Evolutionary conservation across 2,888 invertebrate genomes (phyloP).

Genomic region (Meteorus colon): DNA sequence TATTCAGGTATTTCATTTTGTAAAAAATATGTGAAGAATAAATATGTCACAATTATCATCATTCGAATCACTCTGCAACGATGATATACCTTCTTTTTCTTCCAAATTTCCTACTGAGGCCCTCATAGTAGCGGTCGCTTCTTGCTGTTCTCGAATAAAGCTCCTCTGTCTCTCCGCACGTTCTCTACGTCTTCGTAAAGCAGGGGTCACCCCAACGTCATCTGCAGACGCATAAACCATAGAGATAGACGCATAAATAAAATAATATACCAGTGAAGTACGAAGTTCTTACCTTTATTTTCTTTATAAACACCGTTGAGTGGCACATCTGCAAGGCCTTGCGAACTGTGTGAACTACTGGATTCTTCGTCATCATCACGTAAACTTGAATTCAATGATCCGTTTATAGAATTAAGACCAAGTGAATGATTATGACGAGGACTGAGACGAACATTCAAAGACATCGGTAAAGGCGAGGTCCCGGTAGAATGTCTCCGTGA

Average conservation of each 20-base stretch:
- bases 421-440: slow-evolving; percentile 68
- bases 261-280: no score
- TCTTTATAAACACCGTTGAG: slow-evolving; percentile 77
- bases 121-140: slow-evolving; percentile 76
- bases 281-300: slow-evolving; percentile 73
- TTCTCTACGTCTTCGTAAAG: slow-evolving; percentile 85
- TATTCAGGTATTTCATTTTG: not conserved
- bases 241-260: not conserved
- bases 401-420: slow-evolving; percentile 66
- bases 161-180: slow-evolving; percentile 89
- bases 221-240: slow-evolving; percentile 56
- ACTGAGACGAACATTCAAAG: slow-evolving; percentile 67
- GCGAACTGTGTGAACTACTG: slow-evolving; percentile 78
- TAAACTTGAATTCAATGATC: slow-evolving; percentile 66
- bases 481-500: slow-evolving; percentile 85
- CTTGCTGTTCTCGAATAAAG: slow-evolving; percentile 88
- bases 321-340: slow-evolving; percentile 74
- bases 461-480: slow-evolving; percentile 76
- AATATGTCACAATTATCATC: no score
- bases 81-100: slow-evolving; percentile 65
- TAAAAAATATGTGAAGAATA: slow-evolving; percentile 17
- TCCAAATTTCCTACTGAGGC: slow-evolving; percentile 69
- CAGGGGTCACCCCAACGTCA: slow-evolving; percentile 87
- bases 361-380: slow-evolving; percentile 76
- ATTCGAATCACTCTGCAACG: not conserved